Conservation (phyloP, 2,797 vertebrate species). For the Parauchenoglanis ngamensis region DNA sequence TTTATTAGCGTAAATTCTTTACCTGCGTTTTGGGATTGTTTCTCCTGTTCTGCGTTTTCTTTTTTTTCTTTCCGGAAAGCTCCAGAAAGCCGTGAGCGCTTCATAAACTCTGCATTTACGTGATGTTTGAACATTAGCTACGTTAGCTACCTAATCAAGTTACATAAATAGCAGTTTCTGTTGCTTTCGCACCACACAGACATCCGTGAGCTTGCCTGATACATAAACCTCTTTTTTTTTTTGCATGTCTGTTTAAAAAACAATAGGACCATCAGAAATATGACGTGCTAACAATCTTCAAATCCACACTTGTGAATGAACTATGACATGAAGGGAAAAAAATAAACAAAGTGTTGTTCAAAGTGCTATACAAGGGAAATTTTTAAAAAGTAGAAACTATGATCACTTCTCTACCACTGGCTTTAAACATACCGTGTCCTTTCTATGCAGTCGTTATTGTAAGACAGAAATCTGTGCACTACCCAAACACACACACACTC, state of each 20-base stretch:
- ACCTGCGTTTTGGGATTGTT: not conserved
- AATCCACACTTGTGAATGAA: not conserved
- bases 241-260: not conserved
- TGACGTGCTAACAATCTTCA: not conserved
- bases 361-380: too few species aligned
- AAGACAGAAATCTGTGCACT: not conserved
- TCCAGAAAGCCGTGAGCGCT: not conserved
- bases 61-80: not conserved
- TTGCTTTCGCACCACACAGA: not conserved
- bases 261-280: not conserved
- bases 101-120: not conserved
- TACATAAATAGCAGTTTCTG: not conserved
- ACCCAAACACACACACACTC: not conserved
- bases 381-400: not conserved
- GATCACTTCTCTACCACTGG: not conserved
- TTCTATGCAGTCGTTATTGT: not conserved
- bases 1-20: not conserved
- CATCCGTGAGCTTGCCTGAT: not conserved
- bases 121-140: not conserved
- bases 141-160: not conserved
- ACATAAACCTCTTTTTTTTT: not conserved
- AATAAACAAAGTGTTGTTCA: not conserved
- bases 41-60: not conserved
- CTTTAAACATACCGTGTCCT: not conserved
- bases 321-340: not conserved